Conservation (phyloP, 2,888 invertebrate species). For the Spialia ferax region DNA sequence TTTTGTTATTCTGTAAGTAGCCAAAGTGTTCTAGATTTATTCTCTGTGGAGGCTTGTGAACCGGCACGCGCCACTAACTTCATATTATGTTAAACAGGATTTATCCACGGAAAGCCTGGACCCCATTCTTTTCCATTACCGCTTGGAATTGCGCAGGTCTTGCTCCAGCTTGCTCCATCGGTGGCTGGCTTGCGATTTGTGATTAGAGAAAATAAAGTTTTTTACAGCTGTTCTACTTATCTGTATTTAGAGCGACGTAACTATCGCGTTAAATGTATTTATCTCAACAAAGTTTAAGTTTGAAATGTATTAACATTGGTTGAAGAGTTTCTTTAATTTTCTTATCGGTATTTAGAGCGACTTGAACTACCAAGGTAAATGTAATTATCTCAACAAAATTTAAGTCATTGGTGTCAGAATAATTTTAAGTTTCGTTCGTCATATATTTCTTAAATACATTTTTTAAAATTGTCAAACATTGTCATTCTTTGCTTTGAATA, state of each 20-base stretch:
- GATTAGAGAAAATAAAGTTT: background rate
- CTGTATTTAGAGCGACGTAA: background rate
- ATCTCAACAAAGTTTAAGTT: too few species aligned
- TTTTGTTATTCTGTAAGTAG: constrained; percentile 9
- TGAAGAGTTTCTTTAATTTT: too few species aligned
- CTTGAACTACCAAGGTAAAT: too few species aligned
- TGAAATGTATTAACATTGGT: too few species aligned
- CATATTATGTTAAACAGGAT: constrained; percentile 49
- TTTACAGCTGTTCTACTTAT: background rate
- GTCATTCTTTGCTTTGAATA: too few species aligned
- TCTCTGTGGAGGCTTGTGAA: constrained; percentile 30
- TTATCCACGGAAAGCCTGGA: constrained; percentile 44
- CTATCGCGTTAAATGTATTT: too few species aligned
- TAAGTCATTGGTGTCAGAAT: too few species aligned
- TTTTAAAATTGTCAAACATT: too few species aligned
- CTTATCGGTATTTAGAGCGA: too few species aligned
- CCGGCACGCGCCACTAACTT: constrained; percentile 46
- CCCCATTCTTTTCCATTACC: constrained; percentile 46
- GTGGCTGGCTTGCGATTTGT: constrained; percentile 3
- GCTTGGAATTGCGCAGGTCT: constrained; percentile 36
- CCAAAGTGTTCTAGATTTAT: constrained; percentile 26
- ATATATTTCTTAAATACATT: too few species aligned
- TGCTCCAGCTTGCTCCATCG: constrained; percentile 15
- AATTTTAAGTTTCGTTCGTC: too few species aligned
- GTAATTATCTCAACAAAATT: too few species aligned